Percentiles rank a stretch among this genome's conserved stretches.
These are phyloP conservation scores for Drosophila atroscutellata DNA, from an alignment of 2,888 invertebrate species.

Conservation along the genomic window DNA sequence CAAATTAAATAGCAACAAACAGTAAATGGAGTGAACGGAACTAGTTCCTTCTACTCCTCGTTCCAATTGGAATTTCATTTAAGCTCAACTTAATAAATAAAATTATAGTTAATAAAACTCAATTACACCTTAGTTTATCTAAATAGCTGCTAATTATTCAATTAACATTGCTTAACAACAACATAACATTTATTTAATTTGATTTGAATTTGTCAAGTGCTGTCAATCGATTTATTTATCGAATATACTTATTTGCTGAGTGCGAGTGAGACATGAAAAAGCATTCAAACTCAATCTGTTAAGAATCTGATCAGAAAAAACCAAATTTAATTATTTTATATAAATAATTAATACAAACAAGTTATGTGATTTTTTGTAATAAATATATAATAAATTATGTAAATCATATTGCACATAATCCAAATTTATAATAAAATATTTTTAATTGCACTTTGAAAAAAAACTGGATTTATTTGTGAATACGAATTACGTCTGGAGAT, in stretches of 20 bases:
- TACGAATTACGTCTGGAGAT: not conserved
- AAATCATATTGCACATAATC: too few relatives aligned
- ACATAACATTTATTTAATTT: not conserved
- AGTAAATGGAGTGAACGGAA: conserved; percentile 7
- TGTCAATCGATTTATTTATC: conserved; percentile 5
- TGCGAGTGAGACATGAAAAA: not conserved
- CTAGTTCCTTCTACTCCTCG: not conserved
- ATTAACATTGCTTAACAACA: not conserved
- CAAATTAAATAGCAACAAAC: not conserved
- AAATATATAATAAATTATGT: too few relatives aligned
- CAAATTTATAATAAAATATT: not conserved
- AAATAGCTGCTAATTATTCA: not conserved
- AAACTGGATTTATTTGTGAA: not conserved
- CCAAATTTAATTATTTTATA: too few relatives aligned
- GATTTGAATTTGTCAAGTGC: not conserved
- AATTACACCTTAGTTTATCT: not conserved
- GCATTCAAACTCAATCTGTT: not conserved
- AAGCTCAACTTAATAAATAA: not conserved
- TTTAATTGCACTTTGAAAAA: not conserved
- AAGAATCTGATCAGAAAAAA: not conserved
- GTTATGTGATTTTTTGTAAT: too few relatives aligned
- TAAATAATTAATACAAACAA: too few relatives aligned
- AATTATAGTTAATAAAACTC: not conserved
- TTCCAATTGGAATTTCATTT: not conserved
- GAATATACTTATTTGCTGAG: not conserved